Base-by-base conservation (phyloP, 2,113 vertebrate genomes). In the Scomber scombrus region DNA sequence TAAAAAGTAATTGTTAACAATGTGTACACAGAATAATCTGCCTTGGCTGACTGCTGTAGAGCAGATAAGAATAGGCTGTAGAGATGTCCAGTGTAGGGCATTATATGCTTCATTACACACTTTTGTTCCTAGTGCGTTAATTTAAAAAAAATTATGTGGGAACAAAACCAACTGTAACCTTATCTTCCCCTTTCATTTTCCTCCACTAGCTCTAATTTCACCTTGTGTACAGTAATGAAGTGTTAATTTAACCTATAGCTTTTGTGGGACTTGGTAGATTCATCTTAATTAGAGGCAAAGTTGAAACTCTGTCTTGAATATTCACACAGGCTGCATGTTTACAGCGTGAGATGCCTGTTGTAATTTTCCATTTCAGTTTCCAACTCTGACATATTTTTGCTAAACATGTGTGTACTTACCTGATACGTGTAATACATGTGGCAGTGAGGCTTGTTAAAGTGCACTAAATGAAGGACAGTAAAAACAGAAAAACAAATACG, bases 1-100 rank as follows among this genome's bases (percentile, higher is more conserved):
- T 95, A 94, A 89, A 92, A 94, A 91, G 90, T 93, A 94, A 94
- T 93, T 94, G 92, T 88, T 88, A 91, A 93, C 89, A 89, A 81
- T 93, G 93, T 93, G 90, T 93, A 92, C 90, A 91, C 91, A 91
- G 85, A 90, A 90, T 93, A 93, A 94, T 94, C 92, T 89, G 87
- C 85, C 87, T 92, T 75, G 85, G 88, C 88, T 79, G 86, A 92
- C 91, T 88, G 89, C 90, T 81, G 91, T 78, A 67, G 50, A 86
- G 78, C 68, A 87, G 93, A 94, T 93, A 91, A 90, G 87, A 80
- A 80, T 54, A 89, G 81, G 80, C 74, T 72, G 82, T 51, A 74
- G 75, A 89, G 89, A 93, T 89, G 90, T 93, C 92, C 86, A 82
- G 85, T 87, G 82, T 75, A 87, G 75, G 80, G 78, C 81, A 85